phyloP scores from a whole-genome alignment of 2,888 invertebrate species.

The Temnothorax unifasciatus region DNA sequence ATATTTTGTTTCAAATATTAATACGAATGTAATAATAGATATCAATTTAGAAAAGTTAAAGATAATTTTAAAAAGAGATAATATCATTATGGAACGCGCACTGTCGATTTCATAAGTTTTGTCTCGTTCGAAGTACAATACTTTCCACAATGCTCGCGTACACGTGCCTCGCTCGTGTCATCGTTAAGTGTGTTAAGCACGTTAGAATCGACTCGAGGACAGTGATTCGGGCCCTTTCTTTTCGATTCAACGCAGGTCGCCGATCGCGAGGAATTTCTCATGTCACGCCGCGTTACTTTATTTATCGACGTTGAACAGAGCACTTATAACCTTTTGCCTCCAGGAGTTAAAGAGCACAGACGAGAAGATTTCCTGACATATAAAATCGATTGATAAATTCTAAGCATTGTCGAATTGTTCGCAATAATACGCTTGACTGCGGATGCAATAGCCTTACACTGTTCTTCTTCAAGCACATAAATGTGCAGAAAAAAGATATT shows the following conservation, averaged over 20 bases:
- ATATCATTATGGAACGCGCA: neutral
- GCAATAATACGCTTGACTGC: neutral
- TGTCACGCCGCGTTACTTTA: conserved; percentile 72
- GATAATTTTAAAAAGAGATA: neutral
- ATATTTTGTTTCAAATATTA: neutral
- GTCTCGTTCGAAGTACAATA: neutral
- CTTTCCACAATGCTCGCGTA: neutral
- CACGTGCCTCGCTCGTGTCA: conserved; percentile 45
- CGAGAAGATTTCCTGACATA: conserved; percentile 53
- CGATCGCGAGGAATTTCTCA: conserved; percentile 70
- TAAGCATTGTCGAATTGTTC: conserved; percentile 31
- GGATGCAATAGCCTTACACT: neutral
- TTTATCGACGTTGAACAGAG: conserved; percentile 66
- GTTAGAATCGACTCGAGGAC: conserved; percentile 46
- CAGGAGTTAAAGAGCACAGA: conserved; percentile 59
- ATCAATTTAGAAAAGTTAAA: neutral
- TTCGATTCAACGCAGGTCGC: conserved; percentile 65
- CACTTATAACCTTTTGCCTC: conserved; percentile 65
- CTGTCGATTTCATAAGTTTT: neutral
- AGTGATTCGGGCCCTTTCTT: conserved; percentile 56
- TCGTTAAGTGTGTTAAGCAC: conserved; percentile 53
- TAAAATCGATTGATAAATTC: conserved; percentile 52
- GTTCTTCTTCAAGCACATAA: neutral
- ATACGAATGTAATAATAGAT: neutral
- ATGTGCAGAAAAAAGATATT: neutral